Conservation (phyloP, 1,140 invertebrate genomes). For the Charaxes varanes region DNA sequence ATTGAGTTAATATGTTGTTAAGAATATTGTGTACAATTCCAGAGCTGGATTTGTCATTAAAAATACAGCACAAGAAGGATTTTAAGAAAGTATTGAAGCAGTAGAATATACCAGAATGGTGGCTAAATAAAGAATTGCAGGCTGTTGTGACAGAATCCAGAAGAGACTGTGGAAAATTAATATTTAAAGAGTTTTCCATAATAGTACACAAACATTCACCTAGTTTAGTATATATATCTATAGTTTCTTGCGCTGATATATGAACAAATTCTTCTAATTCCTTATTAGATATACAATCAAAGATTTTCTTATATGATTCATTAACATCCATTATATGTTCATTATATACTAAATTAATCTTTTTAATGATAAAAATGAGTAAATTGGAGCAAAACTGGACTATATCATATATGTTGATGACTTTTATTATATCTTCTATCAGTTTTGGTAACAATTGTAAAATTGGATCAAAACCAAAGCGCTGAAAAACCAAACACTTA, state of each 20-base stretch:
- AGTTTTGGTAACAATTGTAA: conserved; percentile 42
- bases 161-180: conserved; percentile 25
- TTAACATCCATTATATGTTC: conserved; percentile 29
- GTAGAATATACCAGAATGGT: conserved; percentile 32
- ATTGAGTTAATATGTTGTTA: conserved; percentile 28
- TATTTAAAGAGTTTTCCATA: conserved; percentile 35
- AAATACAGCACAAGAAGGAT: conserved; percentile 36
- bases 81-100: conserved; percentile 48
- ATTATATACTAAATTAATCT: conserved; percentile 39
- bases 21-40: conserved; percentile 30
- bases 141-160: conserved; percentile 25
- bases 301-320: conserved; percentile 28
- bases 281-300: conserved; percentile 30
- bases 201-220: conserved; percentile 46
- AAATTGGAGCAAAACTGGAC: conserved; percentile 37
- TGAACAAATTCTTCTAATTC: conserved; percentile 31
- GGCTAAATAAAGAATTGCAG: conserved; percentile 28
- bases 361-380: conserved; percentile 43
- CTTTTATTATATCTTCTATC: conserved; percentile 37
- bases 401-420: conserved; percentile 39
- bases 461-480: too few relatives aligned
- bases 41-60: conserved; percentile 25
- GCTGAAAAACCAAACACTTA: too few relatives aligned
- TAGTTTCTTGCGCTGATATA: conserved; percentile 24
- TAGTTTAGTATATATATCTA: conserved; percentile 42